Evolutionary conservation across 1,140 invertebrate species (phyloP).

Genomic region (Lysiphlebus fabarum): DNA sequence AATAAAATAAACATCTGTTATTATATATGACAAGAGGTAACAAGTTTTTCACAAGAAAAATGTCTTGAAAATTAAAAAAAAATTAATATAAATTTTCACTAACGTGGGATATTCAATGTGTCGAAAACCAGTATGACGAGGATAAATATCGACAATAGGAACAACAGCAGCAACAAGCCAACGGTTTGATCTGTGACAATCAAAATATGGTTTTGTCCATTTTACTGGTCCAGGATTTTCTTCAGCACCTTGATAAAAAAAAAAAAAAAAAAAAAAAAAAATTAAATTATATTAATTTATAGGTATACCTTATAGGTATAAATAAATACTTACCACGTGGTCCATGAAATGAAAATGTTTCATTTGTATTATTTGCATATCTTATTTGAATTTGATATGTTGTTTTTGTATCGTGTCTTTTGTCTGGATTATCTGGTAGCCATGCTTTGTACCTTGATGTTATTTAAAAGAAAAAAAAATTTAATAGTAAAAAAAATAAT

Average conservation of each 20-base stretch:
- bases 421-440: conserved; percentile 81
- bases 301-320: no score
- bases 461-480: no score
- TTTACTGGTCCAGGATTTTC: conserved; percentile 86
- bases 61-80: conserved; percentile 26
- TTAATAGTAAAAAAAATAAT: conserved; percentile 7
- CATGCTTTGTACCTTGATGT: conserved; percentile 67
- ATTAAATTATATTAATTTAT: conserved; percentile 11
- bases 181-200: conserved; percentile 92
- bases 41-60: conserved; percentile 15
- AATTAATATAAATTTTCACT: conserved; percentile 42
- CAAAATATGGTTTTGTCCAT: conserved; percentile 93
- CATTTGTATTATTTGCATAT: conserved; percentile 93
- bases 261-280: conserved; percentile 5
- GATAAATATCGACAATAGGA: conserved; percentile 93
- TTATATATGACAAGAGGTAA: background rate
- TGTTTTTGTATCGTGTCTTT: conserved; percentile 89
- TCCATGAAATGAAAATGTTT: conserved; percentile 91
- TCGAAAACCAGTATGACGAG: conserved; percentile 88
- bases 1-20: background rate
- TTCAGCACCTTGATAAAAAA: conserved; percentile 63
- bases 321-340: conserved; percentile 63
- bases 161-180: conserved; percentile 92
- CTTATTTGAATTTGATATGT: conserved; percentile 87
- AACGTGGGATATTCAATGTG: conserved; percentile 95